Conservation (phyloP, 2,888 invertebrate genomes). For the Carcina quercana region DNA sequence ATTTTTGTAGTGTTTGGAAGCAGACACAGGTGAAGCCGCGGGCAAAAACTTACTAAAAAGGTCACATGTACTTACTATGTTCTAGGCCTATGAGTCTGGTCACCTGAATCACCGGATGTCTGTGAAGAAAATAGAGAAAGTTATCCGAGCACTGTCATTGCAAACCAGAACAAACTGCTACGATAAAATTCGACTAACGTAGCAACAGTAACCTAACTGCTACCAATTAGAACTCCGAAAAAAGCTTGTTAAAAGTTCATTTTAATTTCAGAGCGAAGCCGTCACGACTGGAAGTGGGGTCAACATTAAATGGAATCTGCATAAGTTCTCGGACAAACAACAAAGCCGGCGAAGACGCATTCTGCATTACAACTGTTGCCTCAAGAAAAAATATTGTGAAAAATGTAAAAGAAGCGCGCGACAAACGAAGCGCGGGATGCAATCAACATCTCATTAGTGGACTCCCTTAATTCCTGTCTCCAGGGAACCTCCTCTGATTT, state of each 20-base stretch:
- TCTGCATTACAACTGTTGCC: slow-evolving; percentile 45
- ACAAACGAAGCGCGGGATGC: slow-evolving; percentile 55
- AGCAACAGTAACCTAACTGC: no score
- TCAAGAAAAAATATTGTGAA: slow-evolving; percentile 31
- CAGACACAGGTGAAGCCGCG: no score
- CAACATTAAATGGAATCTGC: slow-evolving; percentile 36
- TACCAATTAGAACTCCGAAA: no score
- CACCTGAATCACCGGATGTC: no score
- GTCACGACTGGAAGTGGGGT: background rate
- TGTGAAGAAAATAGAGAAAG: no score
- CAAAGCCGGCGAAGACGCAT: slow-evolving; percentile 46
- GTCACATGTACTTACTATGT: no score
- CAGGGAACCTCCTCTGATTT: slow-evolving; percentile 44
- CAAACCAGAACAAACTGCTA: no score
- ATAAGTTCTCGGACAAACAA: slow-evolving; percentile 35
- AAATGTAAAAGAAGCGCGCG: slow-evolving; percentile 41
- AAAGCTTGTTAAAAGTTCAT: background rate
- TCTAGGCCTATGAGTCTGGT: no score
- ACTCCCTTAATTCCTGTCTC: slow-evolving; percentile 58
- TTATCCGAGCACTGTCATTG: no score
- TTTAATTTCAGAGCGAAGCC: background rate
- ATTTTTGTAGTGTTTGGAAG: no score
- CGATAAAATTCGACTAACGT: no score
- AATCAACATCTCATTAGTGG: slow-evolving; percentile 71
- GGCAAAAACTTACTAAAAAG: no score